Evolutionary conservation across 2,797 vertebrate genomes (phyloP).

Genomic region (Cichlasoma orientale): DNA sequence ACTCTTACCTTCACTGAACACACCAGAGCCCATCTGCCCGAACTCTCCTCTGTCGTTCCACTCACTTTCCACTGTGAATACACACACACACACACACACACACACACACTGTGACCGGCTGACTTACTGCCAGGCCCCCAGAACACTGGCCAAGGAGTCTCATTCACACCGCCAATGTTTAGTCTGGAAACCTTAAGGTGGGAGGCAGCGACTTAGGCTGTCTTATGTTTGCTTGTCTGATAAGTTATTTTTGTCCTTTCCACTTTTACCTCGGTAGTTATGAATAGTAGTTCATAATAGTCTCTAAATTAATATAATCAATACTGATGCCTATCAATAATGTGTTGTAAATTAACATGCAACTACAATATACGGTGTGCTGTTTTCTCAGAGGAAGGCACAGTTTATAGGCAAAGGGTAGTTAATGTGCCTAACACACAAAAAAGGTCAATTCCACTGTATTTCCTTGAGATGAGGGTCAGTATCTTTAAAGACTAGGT

Average conservation of each 20-base stretch:
- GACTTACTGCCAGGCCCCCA: constrained; percentile 61
- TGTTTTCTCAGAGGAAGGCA: neutral
- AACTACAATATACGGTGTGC: neutral
- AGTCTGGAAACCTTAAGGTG: constrained; percentile 61
- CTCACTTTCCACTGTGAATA: constrained; percentile 45
- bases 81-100: constrained; percentile 32
- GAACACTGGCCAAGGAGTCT: constrained; percentile 54
- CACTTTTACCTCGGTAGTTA: constrained; percentile 1
- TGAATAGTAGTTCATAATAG: neutral
- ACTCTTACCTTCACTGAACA: constrained; percentile 74
- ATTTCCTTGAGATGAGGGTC: neutral
- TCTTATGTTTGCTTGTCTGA: constrained; percentile 27
- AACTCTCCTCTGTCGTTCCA: constrained; percentile 52
- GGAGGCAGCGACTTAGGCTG: constrained; percentile 40
- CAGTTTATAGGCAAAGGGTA: neutral
- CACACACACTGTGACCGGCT: constrained; percentile 42
- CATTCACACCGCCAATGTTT: constrained; percentile 53
- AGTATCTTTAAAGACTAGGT: neutral
- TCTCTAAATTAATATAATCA: neutral
- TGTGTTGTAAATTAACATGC: neutral
- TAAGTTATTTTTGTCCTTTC: constrained; percentile 34
- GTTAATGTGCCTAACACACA: neutral
- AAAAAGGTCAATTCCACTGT: neutral
- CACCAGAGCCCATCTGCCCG: constrained; percentile 70
- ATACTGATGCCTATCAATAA: neutral